These are phyloP conservation scores for Melanotaenia nigrans DNA, from an alignment of 2,797 vertebrate genomes.

Conservation along the genomic window DNA sequence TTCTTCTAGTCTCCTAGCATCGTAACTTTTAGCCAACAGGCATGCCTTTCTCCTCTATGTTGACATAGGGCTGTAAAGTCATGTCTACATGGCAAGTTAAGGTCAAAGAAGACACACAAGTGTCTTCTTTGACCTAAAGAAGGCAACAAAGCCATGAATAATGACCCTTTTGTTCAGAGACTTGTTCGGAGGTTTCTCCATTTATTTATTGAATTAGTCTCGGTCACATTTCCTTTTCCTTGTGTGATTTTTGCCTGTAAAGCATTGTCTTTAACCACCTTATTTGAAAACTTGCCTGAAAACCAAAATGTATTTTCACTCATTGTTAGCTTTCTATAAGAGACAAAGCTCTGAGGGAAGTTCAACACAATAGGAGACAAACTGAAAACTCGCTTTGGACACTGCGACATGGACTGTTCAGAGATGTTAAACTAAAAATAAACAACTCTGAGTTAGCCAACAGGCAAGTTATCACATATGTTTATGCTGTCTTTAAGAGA, in stretches of 20 bases:
- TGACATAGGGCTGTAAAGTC: constrained; percentile 74
- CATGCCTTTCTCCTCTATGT: constrained; percentile 67
- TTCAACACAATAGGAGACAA: constrained; percentile 32
- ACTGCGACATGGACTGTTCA: constrained; percentile 42
- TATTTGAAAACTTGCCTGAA: constrained; percentile 19
- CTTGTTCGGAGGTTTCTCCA: constrained; percentile 35
- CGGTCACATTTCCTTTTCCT: constrained; percentile 31
- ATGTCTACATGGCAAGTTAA: constrained; percentile 78
- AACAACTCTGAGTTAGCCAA: constrained; percentile 23
- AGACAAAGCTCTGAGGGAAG: constrained; percentile 17
- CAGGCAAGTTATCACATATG: constrained; percentile 33
- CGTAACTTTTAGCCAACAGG: constrained; percentile 36
- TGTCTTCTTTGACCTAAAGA: constrained; percentile 63
- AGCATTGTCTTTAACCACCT: constrained; percentile 20
- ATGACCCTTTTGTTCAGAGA: constrained; percentile 75
- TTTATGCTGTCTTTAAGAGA: constrained; percentile 20
- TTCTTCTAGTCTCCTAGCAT: constrained; percentile 9
- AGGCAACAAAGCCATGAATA: constrained; percentile 66
- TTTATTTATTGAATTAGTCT: constrained; percentile 39
- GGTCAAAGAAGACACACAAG: constrained; percentile 76
- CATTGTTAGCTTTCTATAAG: constrained; percentile 37
- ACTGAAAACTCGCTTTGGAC: constrained; percentile 28
- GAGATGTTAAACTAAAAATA: constrained; percentile 35
- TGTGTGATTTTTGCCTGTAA: constrained; percentile 29
- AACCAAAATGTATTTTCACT: constrained; percentile 24